Conservation (phyloP, 2,797 vertebrate genomes). For the Eupleurogrammus muticus region DNA sequence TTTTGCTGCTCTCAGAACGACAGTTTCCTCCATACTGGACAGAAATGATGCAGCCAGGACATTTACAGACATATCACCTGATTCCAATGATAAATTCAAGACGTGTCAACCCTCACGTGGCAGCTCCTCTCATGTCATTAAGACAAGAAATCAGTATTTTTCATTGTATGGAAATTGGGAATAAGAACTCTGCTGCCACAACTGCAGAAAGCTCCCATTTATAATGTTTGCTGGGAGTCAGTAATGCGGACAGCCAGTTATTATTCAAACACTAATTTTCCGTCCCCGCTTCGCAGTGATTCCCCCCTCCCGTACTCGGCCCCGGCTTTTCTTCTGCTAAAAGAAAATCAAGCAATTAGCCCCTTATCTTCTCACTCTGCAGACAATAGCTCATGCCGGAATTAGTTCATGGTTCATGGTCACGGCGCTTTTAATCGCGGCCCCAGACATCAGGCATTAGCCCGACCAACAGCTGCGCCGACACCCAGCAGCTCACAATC, state of each 20-base stretch:
- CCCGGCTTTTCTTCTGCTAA: slow-evolving; percentile 47
- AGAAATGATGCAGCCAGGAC: not conserved
- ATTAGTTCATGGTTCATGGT: slow-evolving; percentile 72
- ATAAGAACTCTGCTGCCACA: slow-evolving; percentile 19
- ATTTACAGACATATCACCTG: not conserved
- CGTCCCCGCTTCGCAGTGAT: slow-evolving; percentile 25
- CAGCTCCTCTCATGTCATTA: slow-evolving; percentile 6
- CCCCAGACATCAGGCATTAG: slow-evolving; percentile 67
- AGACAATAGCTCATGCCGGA: slow-evolving; percentile 65
- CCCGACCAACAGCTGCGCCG: slow-evolving; percentile 60
- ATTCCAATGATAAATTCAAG: not conserved
- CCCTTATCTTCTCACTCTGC: slow-evolving; percentile 66
- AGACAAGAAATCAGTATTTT: not conserved
- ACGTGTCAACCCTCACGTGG: not conserved
- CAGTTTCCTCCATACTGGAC: not conserved
- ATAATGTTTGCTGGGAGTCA: slow-evolving; percentile 33
- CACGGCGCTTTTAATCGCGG: slow-evolving; percentile 72
- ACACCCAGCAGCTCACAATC: slow-evolving; percentile 54
- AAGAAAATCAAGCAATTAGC: slow-evolving; percentile 74
- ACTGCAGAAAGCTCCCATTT: slow-evolving; percentile 41
- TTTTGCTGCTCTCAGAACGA: not conserved
- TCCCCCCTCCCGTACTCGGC: slow-evolving; percentile 19
- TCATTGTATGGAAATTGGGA: not conserved
- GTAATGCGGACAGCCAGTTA: slow-evolving; percentile 47
- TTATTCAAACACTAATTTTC: slow-evolving; percentile 62